Conservation (phyloP, 2,888 invertebrate species). For the Allophyes oxyacanthae region DNA sequence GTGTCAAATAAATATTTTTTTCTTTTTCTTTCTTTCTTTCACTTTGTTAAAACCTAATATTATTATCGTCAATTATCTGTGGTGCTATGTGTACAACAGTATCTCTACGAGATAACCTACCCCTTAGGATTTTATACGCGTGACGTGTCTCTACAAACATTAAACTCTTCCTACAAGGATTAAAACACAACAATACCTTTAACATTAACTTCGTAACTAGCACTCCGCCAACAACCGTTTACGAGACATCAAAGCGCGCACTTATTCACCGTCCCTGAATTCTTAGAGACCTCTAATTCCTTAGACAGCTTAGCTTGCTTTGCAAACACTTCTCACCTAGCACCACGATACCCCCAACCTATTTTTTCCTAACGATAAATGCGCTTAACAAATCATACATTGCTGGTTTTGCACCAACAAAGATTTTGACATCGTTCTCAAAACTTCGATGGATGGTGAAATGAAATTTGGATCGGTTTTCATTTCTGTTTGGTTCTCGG, state of each 20-base stretch:
- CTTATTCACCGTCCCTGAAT: constrained; percentile 45
- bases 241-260: constrained; percentile 52
- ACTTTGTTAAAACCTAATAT: no score
- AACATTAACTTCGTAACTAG: constrained; percentile 8
- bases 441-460: not conserved
- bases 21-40: no score
- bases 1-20: no score
- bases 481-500: not conserved
- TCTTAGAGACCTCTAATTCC: constrained; percentile 56
- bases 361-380: not conserved
- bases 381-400: not conserved
- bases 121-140: no score
- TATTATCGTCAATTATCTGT: no score
- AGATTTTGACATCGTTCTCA: fast-evolving
- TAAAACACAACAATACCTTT: not conserved
- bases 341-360: constrained; percentile 24
- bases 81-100: no score
- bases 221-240: constrained; percentile 34
- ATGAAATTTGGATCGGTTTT: not conserved
- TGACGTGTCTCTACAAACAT: no score
- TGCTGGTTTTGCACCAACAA: not conserved
- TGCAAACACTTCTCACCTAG: constrained; percentile 52
- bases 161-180: no score
- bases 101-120: not conserved
- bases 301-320: constrained; percentile 61